These are phyloP conservation scores for Spatula clypeata DNA, from an alignment of 2,797 vertebrate species.

Conservation along the genomic window DNA sequence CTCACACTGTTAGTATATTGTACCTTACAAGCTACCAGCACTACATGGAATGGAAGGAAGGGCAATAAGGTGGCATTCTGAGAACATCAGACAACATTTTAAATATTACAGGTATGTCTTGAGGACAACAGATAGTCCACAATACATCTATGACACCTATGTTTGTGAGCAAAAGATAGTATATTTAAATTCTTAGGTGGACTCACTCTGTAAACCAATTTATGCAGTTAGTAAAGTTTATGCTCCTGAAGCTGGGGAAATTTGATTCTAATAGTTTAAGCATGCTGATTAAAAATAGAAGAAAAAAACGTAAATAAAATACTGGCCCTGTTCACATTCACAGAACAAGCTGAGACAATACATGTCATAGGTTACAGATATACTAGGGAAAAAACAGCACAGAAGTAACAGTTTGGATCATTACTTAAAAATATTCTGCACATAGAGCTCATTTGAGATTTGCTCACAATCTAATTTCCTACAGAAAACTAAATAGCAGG, in stretches of 20 bases:
- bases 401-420: not conserved
- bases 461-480: not conserved
- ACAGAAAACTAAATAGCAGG: not conserved
- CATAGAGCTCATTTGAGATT: fast-evolving
- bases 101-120: not conserved
- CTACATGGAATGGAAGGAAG: not conserved
- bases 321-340: not conserved
- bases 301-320: not conserved
- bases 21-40: not conserved
- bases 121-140: not conserved
- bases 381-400: not conserved
- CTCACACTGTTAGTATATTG: not conserved
- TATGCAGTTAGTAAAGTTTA: not conserved
- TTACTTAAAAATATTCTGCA: not conserved
- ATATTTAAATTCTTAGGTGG: not conserved
- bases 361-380: not conserved
- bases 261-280: not conserved
- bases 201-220: not conserved
- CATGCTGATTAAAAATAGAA: not conserved
- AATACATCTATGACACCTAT: not conserved
- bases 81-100: not conserved
- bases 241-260: not conserved
- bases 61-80: not conserved
- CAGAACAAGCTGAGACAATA: not conserved
- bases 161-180: not conserved